phyloP scores from a whole-genome alignment of 2,113 vertebrate genomes.

The Petroica traversi region DNA sequence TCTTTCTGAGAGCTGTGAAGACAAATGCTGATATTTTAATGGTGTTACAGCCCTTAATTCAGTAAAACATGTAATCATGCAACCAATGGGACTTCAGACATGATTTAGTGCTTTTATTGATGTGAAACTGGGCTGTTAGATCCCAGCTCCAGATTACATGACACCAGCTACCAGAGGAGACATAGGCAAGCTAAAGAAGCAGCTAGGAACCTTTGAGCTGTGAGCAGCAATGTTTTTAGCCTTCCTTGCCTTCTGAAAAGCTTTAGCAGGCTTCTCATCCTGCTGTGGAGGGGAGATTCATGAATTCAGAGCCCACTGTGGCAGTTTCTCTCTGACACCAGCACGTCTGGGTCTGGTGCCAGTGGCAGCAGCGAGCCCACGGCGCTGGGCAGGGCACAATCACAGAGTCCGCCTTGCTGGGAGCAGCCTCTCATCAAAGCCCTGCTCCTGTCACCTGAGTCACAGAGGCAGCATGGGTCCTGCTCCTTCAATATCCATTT shows the following conservation, averaged over 20 bases:
- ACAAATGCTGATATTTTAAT: background rate
- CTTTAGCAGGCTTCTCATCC: background rate
- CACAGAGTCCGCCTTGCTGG: background rate
- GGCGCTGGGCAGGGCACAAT: background rate
- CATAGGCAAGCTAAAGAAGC: background rate
- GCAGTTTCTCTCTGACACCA: background rate
- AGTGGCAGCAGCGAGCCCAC: fast-evolving
- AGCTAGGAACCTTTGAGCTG: background rate
- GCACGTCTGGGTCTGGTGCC: background rate
- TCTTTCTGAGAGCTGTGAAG: background rate
- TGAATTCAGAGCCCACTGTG: background rate
- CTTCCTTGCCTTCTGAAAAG: background rate
- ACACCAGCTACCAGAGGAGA: background rate
- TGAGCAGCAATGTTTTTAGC: background rate
- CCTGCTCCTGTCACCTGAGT: background rate
- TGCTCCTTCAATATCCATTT: background rate
- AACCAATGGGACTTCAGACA: background rate
- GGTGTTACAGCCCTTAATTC: background rate
- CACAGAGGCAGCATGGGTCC: background rate
- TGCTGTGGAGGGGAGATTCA: background rate
- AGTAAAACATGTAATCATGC: background rate
- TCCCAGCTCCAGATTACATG: background rate
- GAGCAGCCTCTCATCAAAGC: slow-evolving; percentile 13
- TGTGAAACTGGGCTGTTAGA: background rate
- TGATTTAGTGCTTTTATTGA: background rate